These are phyloP conservation scores for Egretta garzetta DNA, from an alignment of 2,113 vertebrate genomes.

Conservation along the genomic window DNA sequence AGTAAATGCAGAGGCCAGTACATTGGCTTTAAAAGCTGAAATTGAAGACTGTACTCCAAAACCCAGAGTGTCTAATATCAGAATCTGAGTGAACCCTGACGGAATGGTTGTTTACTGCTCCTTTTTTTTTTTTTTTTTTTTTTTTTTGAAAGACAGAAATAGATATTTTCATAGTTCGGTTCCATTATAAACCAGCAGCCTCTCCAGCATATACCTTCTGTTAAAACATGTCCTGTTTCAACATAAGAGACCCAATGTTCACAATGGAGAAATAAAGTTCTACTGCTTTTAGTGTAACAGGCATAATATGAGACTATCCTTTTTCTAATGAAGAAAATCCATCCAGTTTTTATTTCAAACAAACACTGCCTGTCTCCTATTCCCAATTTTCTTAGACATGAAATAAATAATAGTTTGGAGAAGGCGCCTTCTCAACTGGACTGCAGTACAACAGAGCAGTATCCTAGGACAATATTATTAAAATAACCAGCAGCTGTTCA, in stretches of 20 bases:
- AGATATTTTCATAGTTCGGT: neutral
- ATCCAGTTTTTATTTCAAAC: neutral
- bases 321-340: neutral
- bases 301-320: neutral
- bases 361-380: neutral
- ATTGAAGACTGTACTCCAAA: neutral
- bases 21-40: neutral
- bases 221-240: neutral
- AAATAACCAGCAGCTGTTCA: neutral
- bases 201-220: neutral
- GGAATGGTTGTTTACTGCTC: neutral
- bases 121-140: neutral
- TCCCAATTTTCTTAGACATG: neutral
- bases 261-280: neutral
- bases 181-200: neutral
- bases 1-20: neutral
- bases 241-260: neutral
- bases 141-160: neutral
- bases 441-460: neutral
- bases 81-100: neutral
- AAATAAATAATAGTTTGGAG: neutral
- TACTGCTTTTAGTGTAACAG: neutral
- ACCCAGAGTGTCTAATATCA: neutral
- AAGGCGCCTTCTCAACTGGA: neutral
- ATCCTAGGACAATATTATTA: neutral